These are phyloP conservation scores for Stenchaetothrips biformis DNA, from an alignment of 2,888 invertebrate species.

Conservation along the genomic window DNA sequence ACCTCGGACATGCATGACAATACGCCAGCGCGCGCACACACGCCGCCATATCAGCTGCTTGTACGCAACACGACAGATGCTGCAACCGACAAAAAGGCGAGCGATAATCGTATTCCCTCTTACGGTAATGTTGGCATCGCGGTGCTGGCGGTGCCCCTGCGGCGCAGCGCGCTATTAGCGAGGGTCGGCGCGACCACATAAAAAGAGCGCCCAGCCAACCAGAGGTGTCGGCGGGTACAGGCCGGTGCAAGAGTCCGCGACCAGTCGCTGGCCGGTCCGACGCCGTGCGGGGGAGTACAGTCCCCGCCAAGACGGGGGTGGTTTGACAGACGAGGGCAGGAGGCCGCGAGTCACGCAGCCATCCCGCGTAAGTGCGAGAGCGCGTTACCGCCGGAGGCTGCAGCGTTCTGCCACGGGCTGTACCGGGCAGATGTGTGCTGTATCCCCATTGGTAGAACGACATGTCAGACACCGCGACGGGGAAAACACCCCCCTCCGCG, in stretches of 20 bases:
- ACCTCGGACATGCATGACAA: conserved; percentile 10
- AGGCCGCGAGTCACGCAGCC: background rate
- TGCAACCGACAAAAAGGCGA: background rate
- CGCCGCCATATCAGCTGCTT: background rate
- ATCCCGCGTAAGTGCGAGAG: background rate
- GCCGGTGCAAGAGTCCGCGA: background rate
- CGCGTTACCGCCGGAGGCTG: background rate
- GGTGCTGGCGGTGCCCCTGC: background rate
- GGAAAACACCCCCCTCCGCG: no score
- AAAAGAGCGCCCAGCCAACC: background rate
- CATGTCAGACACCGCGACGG: no score
- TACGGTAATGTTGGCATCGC: background rate
- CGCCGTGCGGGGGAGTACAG: no score
- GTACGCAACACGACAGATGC: background rate
- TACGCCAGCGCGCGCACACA: background rate
- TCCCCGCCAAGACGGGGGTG: no score
- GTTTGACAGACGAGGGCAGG: no score
- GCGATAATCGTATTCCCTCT: conserved; percentile 6
- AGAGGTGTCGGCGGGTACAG: background rate
- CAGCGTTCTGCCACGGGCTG: background rate
- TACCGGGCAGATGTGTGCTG: conserved; percentile 11
- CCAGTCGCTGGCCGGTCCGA: no score
- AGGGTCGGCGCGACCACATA: background rate
- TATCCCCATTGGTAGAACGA: background rate
- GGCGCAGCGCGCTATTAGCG: background rate